These are phyloP conservation scores for Ferdinandea cuprea DNA, from an alignment of 2,888 invertebrate species.

Conservation along the genomic window DNA sequence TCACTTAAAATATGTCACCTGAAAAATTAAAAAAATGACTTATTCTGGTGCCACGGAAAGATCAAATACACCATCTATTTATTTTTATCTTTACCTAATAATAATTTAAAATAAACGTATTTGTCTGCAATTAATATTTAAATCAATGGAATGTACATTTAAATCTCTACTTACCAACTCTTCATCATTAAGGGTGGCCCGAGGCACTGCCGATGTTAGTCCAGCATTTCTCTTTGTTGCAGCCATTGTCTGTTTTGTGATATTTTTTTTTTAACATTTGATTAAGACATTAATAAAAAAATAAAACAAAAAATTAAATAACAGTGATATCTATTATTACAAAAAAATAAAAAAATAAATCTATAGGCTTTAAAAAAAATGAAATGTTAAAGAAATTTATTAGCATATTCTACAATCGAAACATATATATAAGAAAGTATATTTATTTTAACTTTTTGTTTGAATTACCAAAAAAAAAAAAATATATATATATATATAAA, in stretches of 20 bases:
- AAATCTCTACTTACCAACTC: constrained; percentile 99
- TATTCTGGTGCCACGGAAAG: no score
- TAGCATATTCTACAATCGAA: constrained; percentile 51
- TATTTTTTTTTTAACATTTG: background rate
- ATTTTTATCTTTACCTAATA: background rate
- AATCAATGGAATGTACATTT: no score
- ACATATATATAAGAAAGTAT: constrained; percentile 23
- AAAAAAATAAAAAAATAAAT: constrained; percentile 18
- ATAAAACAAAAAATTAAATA: background rate
- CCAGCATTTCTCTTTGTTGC: constrained; percentile 99
- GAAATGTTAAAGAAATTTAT: constrained; percentile 21
- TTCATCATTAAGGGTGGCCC: constrained; percentile 99
- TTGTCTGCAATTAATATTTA: background rate
- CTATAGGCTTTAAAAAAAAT: constrained; percentile 34
- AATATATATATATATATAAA: no score
- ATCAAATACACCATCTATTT: no score
- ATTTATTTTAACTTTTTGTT: constrained; percentile 1
- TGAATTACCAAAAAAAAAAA: constrained; percentile 47
- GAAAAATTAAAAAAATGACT: no score
- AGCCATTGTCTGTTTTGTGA: constrained; percentile 94
- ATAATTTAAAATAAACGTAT: background rate
- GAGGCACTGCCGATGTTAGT: constrained; percentile 97
- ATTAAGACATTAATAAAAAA: background rate
- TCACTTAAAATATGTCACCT: no score
- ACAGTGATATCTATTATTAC: background rate